Evolutionary conservation across 1,140 invertebrate genomes (phyloP).

Genomic region (Oscheius sp.): DNA sequence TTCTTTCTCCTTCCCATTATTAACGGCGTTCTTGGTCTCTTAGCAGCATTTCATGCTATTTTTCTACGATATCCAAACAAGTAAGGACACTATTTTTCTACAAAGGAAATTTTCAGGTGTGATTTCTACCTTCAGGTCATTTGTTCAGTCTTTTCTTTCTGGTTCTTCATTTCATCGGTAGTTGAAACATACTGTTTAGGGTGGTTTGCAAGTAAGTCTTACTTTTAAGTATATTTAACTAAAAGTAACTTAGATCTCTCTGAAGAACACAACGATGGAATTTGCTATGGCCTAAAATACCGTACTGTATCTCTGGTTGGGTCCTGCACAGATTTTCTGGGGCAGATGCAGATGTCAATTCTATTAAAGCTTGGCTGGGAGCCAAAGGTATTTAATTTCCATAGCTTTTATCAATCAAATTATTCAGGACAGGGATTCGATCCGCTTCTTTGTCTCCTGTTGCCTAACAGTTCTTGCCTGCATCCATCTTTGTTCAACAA

Average conservation of each 20-base stretch:
- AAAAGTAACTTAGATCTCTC: constrained; percentile 10
- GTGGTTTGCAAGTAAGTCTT: background rate
- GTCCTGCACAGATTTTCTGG: constrained; percentile 19
- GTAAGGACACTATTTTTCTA: background rate
- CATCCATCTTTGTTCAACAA: constrained; percentile 7
- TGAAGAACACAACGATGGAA: constrained; percentile 8
- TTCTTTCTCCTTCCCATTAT: constrained; percentile 20
- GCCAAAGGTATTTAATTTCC: constrained; percentile 5
- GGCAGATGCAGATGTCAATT: constrained; percentile 15
- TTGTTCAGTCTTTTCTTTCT: constrained; percentile 3
- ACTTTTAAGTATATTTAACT: background rate
- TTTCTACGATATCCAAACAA: constrained; percentile 31
- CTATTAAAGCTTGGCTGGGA: constrained; percentile 21
- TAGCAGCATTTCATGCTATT: constrained; percentile 29
- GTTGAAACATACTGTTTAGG: constrained; percentile 16
- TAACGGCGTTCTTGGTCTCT: constrained; percentile 17
- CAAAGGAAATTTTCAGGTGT: constrained; percentile 9
- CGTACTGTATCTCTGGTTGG: constrained; percentile 24
- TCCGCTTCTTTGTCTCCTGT: constrained; percentile 16
- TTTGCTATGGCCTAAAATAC: constrained; percentile 25
- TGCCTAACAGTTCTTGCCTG: constrained; percentile 7
- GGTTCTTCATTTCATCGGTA: constrained; percentile 23
- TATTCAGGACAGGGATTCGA: constrained; percentile 20
- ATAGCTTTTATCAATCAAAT: background rate
- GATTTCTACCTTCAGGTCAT: constrained; percentile 29